Percentiles rank a stretch among this genome's conserved stretches.
Evolutionary conservation across 2,888 invertebrate species (phyloP).

Genomic region (Sicus ferrugineus): DNA sequence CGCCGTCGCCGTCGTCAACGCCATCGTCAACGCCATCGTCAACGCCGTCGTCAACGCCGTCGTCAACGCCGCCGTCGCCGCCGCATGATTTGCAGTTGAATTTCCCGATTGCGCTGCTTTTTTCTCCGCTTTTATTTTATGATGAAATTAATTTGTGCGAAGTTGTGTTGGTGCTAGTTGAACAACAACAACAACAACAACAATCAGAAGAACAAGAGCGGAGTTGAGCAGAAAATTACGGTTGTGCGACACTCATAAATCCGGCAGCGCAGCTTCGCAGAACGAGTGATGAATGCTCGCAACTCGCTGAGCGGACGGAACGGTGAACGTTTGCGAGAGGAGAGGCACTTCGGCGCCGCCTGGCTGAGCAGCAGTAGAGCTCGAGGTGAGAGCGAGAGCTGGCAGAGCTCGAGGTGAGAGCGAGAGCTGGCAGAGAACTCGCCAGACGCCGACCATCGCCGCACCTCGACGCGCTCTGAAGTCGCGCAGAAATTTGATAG

Average conservation of each 20-base stretch:
- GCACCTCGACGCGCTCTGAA: too few species aligned
- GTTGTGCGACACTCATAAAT: constrained; percentile 24
- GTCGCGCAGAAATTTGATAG: too few species aligned
- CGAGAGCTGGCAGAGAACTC: neutral
- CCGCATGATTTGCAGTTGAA: neutral
- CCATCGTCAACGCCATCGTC: too few species aligned
- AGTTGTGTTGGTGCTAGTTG: neutral
- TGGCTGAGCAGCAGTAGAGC: neutral
- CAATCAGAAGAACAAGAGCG: neutral
- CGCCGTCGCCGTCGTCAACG: too few species aligned
- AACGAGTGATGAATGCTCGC: constrained; percentile 24
- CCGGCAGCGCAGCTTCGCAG: neutral
- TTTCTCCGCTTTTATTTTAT: neutral
- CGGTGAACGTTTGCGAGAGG: neutral
- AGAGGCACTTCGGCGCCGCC: neutral
- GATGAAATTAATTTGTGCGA: neutral
- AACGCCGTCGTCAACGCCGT: too few species aligned
- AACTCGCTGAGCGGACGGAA: constrained; percentile 4
- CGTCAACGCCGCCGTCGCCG: neutral
- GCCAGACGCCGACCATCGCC: too few species aligned
- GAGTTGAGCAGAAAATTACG: neutral
- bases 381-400: neutral
- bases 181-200: constrained; percentile 2
- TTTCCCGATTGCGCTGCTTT: neutral
- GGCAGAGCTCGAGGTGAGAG: neutral